Evolutionary conservation across 2,888 invertebrate genomes (phyloP), one percentile per base, ranked within the genome.

Genomic region (Apomyelois bistriatella): DNA sequence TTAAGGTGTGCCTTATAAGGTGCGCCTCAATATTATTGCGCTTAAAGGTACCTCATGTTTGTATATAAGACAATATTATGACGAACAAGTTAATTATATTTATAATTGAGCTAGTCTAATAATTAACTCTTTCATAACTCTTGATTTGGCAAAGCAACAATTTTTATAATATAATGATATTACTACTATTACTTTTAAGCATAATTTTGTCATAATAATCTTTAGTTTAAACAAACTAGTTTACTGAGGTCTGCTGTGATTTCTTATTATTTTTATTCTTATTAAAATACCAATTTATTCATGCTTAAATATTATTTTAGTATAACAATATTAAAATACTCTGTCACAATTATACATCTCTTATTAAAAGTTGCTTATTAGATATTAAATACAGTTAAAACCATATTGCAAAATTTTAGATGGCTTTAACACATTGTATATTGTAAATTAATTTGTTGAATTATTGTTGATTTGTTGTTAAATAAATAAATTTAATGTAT

Each of bases 221-320:
- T 3, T 22, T 22, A 22, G 22, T 22, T 22, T 22, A 22, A 22
- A 22, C 2, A 22, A 5, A 6, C 0, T 52, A 53, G 58, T 57
- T 63, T 65, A 68, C 74, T 74, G 74, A 76, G 70, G 74, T 79
- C 79, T 79, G 73, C 85, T 86, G 86, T 86, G 86, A 86, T 86
- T 84, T 79, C 81, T 78, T 75, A 8, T 73, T 80, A 78, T 76
- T 66, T 54, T 71, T 67, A 55, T 56, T 53, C 28, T 30, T 43
- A 43, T 30, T 43, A 12, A 13, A 10, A 38, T 38, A n/a, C n/a
- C n/a, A n/a, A n/a, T n/a, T n/a, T n/a, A n/a, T 5, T 8, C 12
- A 15, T 35, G 2, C 35, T 37, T 12, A 32, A 10, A 32, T 32
- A 32, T 32, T 6, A 7, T 9, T 7, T 32, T 4, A 1, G 7